Conservation (phyloP, 2,113 vertebrate species). For the Oryzias curvinotus region DNA sequence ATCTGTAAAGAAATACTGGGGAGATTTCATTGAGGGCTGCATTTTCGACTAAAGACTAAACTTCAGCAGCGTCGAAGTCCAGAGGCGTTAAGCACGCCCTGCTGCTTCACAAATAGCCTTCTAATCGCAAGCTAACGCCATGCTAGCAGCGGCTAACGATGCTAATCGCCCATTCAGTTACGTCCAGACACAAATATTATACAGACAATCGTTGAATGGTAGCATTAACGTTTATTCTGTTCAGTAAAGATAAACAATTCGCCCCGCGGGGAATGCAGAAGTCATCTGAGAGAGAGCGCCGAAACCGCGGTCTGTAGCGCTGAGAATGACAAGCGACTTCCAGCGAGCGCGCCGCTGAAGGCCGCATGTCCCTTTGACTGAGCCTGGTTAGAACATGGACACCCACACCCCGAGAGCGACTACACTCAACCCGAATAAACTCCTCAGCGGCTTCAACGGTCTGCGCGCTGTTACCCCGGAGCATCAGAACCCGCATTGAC, state of each 20-base stretch:
- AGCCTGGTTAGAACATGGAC: constrained; percentile 28
- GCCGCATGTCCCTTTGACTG: constrained; percentile 63
- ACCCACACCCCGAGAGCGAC: constrained; percentile 42
- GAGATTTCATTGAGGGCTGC: neutral
- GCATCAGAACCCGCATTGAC: neutral
- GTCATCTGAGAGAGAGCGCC: too few relatives aligned
- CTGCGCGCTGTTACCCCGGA: neutral
- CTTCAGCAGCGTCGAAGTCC: neutral
- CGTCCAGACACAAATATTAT: constrained; percentile 5
- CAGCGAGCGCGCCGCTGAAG: constrained; percentile 45
- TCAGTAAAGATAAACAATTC: too few relatives aligned
- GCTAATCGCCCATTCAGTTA: constrained; percentile 38
- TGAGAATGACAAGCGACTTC: constrained; percentile 36
- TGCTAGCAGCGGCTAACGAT: constrained; percentile 32
- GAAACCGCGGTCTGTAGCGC: neutral
- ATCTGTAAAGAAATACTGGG: accelerated
- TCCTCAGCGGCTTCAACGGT: neutral
- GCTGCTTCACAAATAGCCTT: neutral
- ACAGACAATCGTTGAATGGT: too few relatives aligned
- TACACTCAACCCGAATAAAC: neutral
- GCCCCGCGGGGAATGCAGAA: too few relatives aligned
- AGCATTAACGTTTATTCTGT: too few relatives aligned
- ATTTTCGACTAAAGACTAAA: neutral
- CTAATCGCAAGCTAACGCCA: constrained; percentile 17
- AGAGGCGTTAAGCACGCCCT: neutral